Evolutionary conservation across 2,888 invertebrate species (phyloP), one percentile per base, ranked within the genome.

Genomic region (Chrysotoxum bicinctum): DNA sequence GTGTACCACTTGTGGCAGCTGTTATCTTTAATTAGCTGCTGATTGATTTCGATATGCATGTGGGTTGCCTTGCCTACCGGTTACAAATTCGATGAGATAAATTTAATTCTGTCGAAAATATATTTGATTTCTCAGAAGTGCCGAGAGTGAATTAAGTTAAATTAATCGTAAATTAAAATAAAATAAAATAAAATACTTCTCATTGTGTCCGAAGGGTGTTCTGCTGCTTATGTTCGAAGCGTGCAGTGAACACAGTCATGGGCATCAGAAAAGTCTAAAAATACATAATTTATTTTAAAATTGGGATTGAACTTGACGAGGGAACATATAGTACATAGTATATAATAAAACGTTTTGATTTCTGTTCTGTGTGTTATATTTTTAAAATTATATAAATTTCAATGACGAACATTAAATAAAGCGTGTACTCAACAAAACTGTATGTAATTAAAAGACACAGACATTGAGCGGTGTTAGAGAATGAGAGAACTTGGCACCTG

Each of bases 1-100:
- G 64, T 78, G 78, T 64, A 43, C 48, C 30, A 37, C 72, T 66
- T 78, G 64, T 64, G 62, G 54, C 78, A 72, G 37, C 54, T 78
- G 78, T 78, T 56, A 16, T 48, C 40, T 66, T 66, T 66, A 72
- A 78, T 78, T 78, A 70, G 45, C 37, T 12, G 32, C 32, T 78
- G 70, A 78, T 64, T 72, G 64, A 72, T 78, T 72, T 26, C 19
- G n/a, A 50, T 64, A 37, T 37, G 35, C 48, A 52, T 50, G 58
- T 37, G 26, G 72, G 64, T 72, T 56, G 69, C 43, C n/a, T 26
- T 50, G 32, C 9, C 30, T 30, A 16, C 4, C 6, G 10, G 10
- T 58, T 14, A 50, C 50, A 40, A 48, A 48, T 78, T 45, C 35
- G 14, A 40, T 32, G 72, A 30, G 66, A 30, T 32, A 23, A 64